A percentile compares a stretch with the other conserved stretches of the same genome.
phyloP scores from a whole-genome alignment of 2,888 invertebrate species.

The Cataglyphis rosenhaueri region DNA sequence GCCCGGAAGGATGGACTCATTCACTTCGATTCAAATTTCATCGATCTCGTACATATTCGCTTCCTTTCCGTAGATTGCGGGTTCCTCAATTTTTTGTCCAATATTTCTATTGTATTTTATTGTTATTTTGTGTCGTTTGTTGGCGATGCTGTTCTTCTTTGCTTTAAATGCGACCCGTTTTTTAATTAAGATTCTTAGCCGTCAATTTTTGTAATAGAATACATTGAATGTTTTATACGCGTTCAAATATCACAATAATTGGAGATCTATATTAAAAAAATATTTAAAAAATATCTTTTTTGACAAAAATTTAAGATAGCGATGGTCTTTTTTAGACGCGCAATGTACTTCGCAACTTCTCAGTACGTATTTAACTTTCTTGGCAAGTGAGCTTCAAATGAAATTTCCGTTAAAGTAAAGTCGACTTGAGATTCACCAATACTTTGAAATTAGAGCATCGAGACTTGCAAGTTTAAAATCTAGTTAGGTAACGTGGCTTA shows the following conservation, averaged over 20 bases:
- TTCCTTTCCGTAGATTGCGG: neutral
- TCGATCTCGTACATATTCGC: constrained; percentile 22
- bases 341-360: constrained; percentile 17
- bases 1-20: constrained; percentile 42
- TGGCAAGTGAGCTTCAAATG: constrained; percentile 25
- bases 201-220: too few relatives aligned
- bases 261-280: neutral
- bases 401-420: constrained; percentile 32
- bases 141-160: neutral
- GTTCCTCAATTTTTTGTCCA: neutral
- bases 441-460: constrained; percentile 18
- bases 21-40: constrained; percentile 44
- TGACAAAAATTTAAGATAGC: constrained; percentile 9
- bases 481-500: neutral
- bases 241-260: neutral
- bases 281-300: constrained; percentile 14
- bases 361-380: constrained; percentile 22
- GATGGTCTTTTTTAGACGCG: neutral
- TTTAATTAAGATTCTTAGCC: neutral
- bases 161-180: neutral
- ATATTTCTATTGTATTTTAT: neutral
- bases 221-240: neutral
- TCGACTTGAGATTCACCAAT: constrained; percentile 17
- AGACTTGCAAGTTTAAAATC: neutral
- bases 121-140: neutral